phyloP scores from a whole-genome alignment of 1,140 invertebrate genomes.

The Tetramorium alpestre region DNA sequence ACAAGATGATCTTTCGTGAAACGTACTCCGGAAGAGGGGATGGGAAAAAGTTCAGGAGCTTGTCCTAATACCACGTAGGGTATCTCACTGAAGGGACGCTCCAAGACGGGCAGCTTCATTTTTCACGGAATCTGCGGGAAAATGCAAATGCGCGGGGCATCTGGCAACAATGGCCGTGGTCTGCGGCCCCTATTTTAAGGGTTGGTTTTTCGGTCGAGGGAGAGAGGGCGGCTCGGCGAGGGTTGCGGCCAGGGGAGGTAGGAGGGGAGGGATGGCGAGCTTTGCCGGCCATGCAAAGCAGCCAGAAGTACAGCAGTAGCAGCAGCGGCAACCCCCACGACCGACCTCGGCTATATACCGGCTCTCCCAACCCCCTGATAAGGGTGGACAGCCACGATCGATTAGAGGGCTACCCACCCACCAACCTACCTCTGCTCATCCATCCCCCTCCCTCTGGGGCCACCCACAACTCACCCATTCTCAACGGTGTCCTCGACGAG shows the following conservation, averaged over 20 bases:
- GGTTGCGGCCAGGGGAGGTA: conserved; percentile 39
- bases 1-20: conserved; percentile 27
- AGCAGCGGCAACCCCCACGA: conserved; percentile 68
- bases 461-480: conserved; percentile 77
- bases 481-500: conserved; percentile 61
- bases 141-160: conserved; percentile 86
- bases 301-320: conserved; percentile 69
- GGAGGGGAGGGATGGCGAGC: conserved; percentile 63
- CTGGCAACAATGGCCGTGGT: conserved; percentile 86
- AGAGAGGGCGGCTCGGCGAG: conserved; percentile 51
- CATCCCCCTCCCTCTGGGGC: conserved; percentile 69
- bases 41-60: conserved; percentile 56
- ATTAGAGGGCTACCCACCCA: conserved; percentile 84
- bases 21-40: not conserved
- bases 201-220: conserved; percentile 82
- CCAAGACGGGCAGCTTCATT: conserved; percentile 74
- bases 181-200: conserved; percentile 86
- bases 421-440: conserved; percentile 75
- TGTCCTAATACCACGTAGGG: conserved; percentile 70
- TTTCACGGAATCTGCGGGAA: conserved; percentile 82
- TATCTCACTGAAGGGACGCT: conserved; percentile 56
- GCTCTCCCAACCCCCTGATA: conserved; percentile 84
- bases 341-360: conserved; percentile 76
- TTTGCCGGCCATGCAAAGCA: conserved; percentile 86
- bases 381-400: conserved; percentile 86